Conservation (phyloP, 2,797 vertebrate species). For the Pyrrhura leucotis region DNA sequence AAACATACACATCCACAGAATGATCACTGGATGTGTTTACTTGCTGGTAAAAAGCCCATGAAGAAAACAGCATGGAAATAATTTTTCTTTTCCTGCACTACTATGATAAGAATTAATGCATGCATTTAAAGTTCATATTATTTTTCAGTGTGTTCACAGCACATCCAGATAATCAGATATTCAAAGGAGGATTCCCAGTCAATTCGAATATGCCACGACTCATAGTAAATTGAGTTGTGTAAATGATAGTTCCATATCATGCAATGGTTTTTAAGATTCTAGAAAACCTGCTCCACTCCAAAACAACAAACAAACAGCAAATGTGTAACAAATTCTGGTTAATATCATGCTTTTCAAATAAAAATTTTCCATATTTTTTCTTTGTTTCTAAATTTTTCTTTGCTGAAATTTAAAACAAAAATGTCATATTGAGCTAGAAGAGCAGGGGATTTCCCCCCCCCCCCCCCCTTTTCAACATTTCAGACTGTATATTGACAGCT, state of each 20-base stretch:
- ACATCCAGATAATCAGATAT: conserved; percentile 65
- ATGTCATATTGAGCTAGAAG: accelerated
- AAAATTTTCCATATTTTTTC: accelerated
- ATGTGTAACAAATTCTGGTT: background rate
- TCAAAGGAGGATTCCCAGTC: conserved; percentile 25
- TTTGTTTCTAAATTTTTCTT: background rate
- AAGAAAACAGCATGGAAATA: conserved; percentile 65
- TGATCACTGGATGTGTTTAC: conserved; percentile 64
- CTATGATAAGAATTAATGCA: conserved; percentile 64
- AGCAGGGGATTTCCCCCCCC: background rate
- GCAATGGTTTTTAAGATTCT: background rate
- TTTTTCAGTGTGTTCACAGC: conserved; percentile 40
- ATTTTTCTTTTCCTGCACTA: conserved; percentile 54
- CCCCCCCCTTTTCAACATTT: background rate
- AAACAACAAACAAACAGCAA: background rate
- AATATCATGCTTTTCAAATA: background rate
- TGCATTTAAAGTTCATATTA: conserved; percentile 52
- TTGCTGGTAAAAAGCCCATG: conserved; percentile 46
- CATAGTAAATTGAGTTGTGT: background rate
- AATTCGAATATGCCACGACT: background rate
- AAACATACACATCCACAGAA: conserved; percentile 56
- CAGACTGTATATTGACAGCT: background rate
- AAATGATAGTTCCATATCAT: background rate
- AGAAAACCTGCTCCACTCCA: background rate
- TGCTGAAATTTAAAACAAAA: background rate